Evolutionary conservation across 2,113 vertebrate species (phyloP).

Genomic region (Scomber colias): DNA sequence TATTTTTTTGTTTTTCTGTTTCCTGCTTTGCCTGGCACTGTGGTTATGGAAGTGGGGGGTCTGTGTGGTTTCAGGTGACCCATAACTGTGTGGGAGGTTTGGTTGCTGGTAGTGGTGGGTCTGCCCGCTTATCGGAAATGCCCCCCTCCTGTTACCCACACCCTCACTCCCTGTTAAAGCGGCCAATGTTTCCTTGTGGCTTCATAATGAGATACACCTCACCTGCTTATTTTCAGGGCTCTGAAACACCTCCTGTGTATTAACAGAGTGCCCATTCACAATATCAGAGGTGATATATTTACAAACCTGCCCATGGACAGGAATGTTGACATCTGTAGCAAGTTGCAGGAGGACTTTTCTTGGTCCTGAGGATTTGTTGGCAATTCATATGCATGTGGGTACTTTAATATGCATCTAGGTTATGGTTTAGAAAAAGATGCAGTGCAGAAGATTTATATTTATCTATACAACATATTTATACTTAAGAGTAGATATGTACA

Average conservation of each 20-base stretch:
- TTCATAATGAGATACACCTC: slow-evolving; percentile 74
- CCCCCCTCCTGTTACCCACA: slow-evolving; percentile 44
- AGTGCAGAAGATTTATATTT: not conserved
- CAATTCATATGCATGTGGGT: not conserved
- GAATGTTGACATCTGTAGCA: slow-evolving; percentile 41
- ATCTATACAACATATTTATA: not conserved
- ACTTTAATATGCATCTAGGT: too few relatives aligned
- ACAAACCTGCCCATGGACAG: slow-evolving; percentile 23
- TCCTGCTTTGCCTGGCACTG: slow-evolving; percentile 48
- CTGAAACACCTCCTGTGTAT: slow-evolving; percentile 65
- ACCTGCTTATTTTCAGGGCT: slow-evolving; percentile 67
- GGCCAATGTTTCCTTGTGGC: slow-evolving; percentile 64
- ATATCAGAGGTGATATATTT: slow-evolving; percentile 45
- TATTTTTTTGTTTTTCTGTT: slow-evolving; percentile 39
- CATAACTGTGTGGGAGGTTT: slow-evolving; percentile 75
- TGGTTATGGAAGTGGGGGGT: slow-evolving; percentile 56
- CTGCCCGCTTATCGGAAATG: slow-evolving; percentile 71
- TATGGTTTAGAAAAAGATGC: too few relatives aligned
- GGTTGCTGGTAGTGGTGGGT: slow-evolving; percentile 54
- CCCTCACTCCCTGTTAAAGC: slow-evolving; percentile 62
- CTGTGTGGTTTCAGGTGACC: slow-evolving; percentile 71
- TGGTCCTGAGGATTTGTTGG: not conserved
- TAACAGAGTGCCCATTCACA: slow-evolving; percentile 66
- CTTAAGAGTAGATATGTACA: not conserved
- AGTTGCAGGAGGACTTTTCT: slow-evolving; percentile 23